Evolutionary conservation across 2,888 invertebrate genomes (phyloP).

Genomic region (Dyspetes luteomarginatus): DNA sequence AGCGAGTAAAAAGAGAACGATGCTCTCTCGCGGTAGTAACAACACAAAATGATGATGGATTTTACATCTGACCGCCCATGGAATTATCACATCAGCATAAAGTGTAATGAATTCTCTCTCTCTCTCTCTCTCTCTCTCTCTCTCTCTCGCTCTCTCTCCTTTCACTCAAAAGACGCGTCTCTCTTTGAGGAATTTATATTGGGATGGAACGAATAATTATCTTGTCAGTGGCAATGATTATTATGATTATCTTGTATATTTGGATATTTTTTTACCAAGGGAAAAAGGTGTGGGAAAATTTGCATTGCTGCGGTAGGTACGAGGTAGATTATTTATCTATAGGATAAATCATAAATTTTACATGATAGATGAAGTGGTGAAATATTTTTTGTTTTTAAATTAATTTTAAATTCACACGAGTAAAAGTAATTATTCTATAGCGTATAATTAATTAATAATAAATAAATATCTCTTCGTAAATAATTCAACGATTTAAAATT

Average conservation of each 20-base stretch:
- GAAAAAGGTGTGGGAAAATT: slow-evolving; percentile 47
- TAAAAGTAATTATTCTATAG: no score
- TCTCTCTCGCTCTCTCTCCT: not conserved
- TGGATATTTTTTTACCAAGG: slow-evolving; percentile 5
- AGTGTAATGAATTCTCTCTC: slow-evolving; percentile 55
- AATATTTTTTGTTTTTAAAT: not conserved
- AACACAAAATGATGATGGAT: slow-evolving; percentile 63
- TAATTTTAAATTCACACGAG: not conserved
- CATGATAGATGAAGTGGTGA: not conserved
- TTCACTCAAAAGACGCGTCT: not conserved
- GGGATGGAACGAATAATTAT: slow-evolving; percentile 55
- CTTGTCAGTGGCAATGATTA: slow-evolving; percentile 46
- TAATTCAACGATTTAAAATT: no score
- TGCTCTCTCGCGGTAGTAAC: slow-evolving; percentile 44
- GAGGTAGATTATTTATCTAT: slow-evolving; percentile 4
- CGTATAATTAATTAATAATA: no score
- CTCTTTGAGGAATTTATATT: slow-evolving; percentile 24
- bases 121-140: not conserved
- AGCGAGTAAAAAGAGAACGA: not conserved
- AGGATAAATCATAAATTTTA: not conserved
- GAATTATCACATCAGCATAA: slow-evolving; percentile 63
- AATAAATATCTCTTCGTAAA: no score
- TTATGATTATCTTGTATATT: slow-evolving; percentile 36
- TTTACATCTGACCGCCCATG: slow-evolving; percentile 55
- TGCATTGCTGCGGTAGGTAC: slow-evolving; percentile 29